A percentile compares a stretch with the other conserved stretches of the same genome.
Evolutionary conservation across 1,140 invertebrate genomes (phyloP).

Genomic region (Dinoponera quadriceps): DNA sequence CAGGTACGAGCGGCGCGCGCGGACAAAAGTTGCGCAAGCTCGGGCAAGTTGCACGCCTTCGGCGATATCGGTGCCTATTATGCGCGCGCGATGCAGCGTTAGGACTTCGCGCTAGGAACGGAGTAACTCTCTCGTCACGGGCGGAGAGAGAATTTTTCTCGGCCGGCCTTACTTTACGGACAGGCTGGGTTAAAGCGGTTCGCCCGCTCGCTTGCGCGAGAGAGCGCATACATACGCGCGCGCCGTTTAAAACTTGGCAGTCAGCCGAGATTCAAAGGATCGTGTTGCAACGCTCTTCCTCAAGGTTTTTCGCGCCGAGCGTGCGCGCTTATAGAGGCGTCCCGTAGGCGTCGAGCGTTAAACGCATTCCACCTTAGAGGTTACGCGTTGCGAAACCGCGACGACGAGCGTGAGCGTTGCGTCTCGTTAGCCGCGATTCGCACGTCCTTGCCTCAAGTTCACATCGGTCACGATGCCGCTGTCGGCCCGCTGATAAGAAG

Average conservation of each 20-base stretch:
- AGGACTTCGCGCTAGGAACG: conserved; percentile 14
- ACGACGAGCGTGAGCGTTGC: conserved; percentile 69
- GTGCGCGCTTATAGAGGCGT: conserved; percentile 79
- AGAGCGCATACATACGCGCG: conserved; percentile 36
- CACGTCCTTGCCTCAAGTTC: conserved; percentile 85
- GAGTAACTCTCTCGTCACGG: conserved; percentile 41
- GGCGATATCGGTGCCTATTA: conserved; percentile 33
- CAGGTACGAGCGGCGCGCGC: background rate
- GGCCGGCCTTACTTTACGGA: conserved; percentile 12
- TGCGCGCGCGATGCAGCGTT: conserved; percentile 33
- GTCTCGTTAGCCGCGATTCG: conserved; percentile 83
- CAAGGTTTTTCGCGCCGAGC: conserved; percentile 81
- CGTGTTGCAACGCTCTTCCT: conserved; percentile 85
- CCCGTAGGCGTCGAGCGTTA: conserved; percentile 85
- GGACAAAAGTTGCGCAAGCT: conserved; percentile 11
- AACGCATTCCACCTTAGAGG: conserved; percentile 86
- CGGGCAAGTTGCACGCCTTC: conserved; percentile 14
- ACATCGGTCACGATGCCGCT: conserved; percentile 68
- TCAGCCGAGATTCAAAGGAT: conserved; percentile 84
- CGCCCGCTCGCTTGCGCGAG: background rate
- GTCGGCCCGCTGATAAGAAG: conserved; percentile 46
- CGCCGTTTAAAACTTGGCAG: conserved; percentile 81
- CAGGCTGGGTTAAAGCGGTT: conserved; percentile 15
- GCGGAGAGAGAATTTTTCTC: conserved; percentile 53
- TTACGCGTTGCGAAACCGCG: conserved; percentile 83